Evolutionary conservation across 2,797 vertebrate species (phyloP), one percentile per base, ranked within the genome.

Genomic region (Spea hammondii): DNA sequence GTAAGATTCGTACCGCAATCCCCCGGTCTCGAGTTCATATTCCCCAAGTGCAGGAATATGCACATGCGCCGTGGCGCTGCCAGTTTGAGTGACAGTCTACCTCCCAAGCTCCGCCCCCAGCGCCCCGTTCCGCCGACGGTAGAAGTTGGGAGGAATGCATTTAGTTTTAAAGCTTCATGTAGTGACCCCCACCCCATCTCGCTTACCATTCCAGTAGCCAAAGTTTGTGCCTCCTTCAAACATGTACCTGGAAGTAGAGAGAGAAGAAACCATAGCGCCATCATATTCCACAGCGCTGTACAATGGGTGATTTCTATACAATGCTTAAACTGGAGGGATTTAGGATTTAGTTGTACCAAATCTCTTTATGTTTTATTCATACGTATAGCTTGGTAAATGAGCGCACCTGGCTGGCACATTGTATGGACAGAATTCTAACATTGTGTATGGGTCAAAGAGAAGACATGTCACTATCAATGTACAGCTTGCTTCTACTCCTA

Each of bases 211-310:
- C 98, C 98, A 99, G 89, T 97, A 99, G 82, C 94, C 97, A 60
- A 99, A 99, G 89, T 98, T 99, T 0, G 95, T 98, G 64, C 98
- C 97, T 74, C 98, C 98, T 50, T 98, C 96, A 90, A 99, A 99
- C 97, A 99, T 99, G 88, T 99, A 99, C 97, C 98, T 99, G 84
- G 0, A 3, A 64, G 4, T 11, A 13, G 12, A 67, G 10, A 53
- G 6, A 11, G 51, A 6, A 53, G 51, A 7, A 53, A 53, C 1
- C 3, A 7, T 53, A 53, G 6, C 51, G 10, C 6, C 51, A 53
- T 53, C 4, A 44, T 2, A 74, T 12, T n/a, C 5, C 9, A 64
- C 4, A 69, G 46, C 1, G 53, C 4, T 14, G 6, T 9, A 51
- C 32, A 32, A 32, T 32, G 32, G 32, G 32, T 3, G 32, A 32